phyloP scores from a whole-genome alignment of 2,113 vertebrate species.

The Sinocyclocheilus rhinocerous region DNA sequence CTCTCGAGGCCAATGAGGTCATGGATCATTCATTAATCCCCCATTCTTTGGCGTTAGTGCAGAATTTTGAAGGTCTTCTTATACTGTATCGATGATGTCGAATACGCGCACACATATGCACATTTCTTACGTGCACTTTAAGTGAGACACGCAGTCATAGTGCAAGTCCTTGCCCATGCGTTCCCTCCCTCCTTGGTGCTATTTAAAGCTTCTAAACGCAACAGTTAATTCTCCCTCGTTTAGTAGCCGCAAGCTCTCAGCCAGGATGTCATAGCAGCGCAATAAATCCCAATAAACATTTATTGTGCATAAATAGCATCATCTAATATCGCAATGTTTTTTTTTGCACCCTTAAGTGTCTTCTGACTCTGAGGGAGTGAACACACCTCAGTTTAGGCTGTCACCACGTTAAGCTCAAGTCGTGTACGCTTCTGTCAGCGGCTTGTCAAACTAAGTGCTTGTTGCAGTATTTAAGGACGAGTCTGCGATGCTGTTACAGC shows the following conservation, averaged over 20 bases:
- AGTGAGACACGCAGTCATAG: not conserved
- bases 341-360: slow-evolving; percentile 16
- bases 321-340: not conserved
- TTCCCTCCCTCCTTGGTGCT: slow-evolving; percentile 17
- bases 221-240: slow-evolving; percentile 25
- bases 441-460: slow-evolving; percentile 45
- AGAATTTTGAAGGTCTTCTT: slow-evolving; percentile 48
- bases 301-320: slow-evolving; percentile 33
- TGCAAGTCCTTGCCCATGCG: slow-evolving; percentile 15
- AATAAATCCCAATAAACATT: slow-evolving; percentile 41
- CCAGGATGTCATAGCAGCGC: slow-evolving; percentile 39
- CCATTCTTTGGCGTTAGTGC: slow-evolving; percentile 46
- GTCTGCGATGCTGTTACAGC: slow-evolving; percentile 18
- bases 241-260: slow-evolving; percentile 3
- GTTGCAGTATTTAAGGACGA: slow-evolving; percentile 50
- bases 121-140: not conserved
- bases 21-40: slow-evolving; percentile 56
- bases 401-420: slow-evolving; percentile 30
- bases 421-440: slow-evolving; percentile 42
- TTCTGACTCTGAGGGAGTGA: slow-evolving; percentile 10
- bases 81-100: slow-evolving; percentile 5
- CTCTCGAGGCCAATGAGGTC: slow-evolving; percentile 52
- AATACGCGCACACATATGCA: slow-evolving; percentile 5
- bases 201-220: slow-evolving; percentile 31
- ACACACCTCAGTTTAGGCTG: slow-evolving; percentile 35